Base-by-base conservation (phyloP, 1,140 invertebrate species). In the Maconellicoccus hirsutus region DNA sequence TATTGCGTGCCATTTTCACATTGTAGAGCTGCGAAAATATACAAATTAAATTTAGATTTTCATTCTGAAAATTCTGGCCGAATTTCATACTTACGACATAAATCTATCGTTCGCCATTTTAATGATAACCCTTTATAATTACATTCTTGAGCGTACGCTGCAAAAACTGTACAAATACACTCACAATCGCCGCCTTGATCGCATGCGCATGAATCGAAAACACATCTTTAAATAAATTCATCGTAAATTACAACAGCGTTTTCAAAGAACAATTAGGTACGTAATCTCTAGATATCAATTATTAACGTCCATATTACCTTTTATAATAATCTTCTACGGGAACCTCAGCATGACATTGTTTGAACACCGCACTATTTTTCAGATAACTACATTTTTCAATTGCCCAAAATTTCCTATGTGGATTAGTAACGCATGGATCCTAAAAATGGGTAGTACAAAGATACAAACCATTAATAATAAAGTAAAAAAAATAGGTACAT, bases 161-260 rank as follows among this genome's bases (percentile, higher is more conserved):
- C 88, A 16, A 96, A 80, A 0, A 92, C 89, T 0, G 92, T 92
- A 78, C 93, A 96, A 0, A 94, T 78, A 79, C 93, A 96, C 71
- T 91, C 88, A 77, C 93, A 96, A 78, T 95, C 93, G 0, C 87
- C 93, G 21, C 93, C 93, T 76, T 85, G 81, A 79, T 94, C 92
- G 79, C 94, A 96, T 25, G 87, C 91, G 79, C 92, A 96, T 0
- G 89, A 84, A 79, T 94, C 92, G 70, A 85, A 85, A 70, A 90
- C 84, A 78, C 91, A 94, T 59, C 87, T 82, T 69, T n/a, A 69
- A 73, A 59, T 70, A 72, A 21, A 71, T n/a, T 52, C 1, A 38
- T 70, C 19, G 3, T 33, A 70, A 39, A n/a, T n/a, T n/a, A n/a
- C n/a, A n/a, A n/a, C n/a, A n/a, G n/a, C n/a, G n/a, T 12, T 16